Conservation (phyloP, 2,888 invertebrate genomes). For the Caenorhabditis becei region DNA sequence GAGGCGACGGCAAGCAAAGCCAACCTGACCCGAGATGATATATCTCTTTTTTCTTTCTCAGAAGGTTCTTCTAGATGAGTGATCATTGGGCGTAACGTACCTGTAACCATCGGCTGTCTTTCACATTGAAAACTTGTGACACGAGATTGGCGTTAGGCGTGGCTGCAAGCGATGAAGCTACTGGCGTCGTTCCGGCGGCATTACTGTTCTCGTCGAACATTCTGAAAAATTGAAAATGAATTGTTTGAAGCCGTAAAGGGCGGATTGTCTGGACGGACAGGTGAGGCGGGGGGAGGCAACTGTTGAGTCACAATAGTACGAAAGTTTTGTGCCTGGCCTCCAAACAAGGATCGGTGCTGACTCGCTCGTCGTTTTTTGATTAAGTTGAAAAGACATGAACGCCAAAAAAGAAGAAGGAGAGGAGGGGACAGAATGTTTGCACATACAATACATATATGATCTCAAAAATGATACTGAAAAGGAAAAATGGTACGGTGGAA, state of each 20-base stretch:
- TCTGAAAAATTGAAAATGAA: constrained; percentile 45
- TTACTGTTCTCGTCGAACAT: constrained; percentile 81
- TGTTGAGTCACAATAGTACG: constrained; percentile 48
- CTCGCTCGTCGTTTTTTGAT: background rate
- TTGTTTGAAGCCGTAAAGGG: no score
- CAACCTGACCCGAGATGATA: no score
- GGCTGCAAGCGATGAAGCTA: constrained; percentile 68
- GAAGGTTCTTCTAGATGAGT: background rate
- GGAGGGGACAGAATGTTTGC: background rate
- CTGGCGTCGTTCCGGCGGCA: constrained; percentile 69
- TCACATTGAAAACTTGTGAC: constrained; percentile 94
- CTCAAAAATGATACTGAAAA: constrained; percentile 12
- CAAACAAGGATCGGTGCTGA: background rate
- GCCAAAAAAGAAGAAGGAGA: background rate
- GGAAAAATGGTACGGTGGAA: constrained; percentile 17
- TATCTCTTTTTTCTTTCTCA: background rate
- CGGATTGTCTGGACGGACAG: background rate
- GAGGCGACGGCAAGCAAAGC: background rate
- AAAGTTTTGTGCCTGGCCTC: constrained; percentile 7
- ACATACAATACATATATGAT: constrained; percentile 14
- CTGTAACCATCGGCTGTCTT: constrained; percentile 99
- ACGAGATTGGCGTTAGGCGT: constrained; percentile 70
- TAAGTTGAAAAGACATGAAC: constrained; percentile 6
- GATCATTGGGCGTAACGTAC: constrained; percentile 42
- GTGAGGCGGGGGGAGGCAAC: constrained; percentile 14